Conservation (phyloP, 2,888 invertebrate species). For the Sinohyriopsis cumingii region DNA sequence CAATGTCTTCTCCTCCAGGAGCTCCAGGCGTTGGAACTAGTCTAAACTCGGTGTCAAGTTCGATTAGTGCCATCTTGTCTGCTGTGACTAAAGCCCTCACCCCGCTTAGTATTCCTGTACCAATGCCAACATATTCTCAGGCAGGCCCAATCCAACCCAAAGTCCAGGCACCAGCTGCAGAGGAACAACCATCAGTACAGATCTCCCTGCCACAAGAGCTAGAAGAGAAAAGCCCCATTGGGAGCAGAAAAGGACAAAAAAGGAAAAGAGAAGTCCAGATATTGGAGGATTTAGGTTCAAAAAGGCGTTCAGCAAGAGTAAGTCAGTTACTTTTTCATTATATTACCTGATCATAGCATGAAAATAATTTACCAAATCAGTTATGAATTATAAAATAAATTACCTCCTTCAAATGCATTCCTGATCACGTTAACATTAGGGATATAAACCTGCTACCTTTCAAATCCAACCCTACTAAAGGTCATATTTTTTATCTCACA, state of each 20-base stretch:
- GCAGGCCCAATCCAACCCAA: neutral
- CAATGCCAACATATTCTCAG: neutral
- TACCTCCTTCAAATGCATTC: no score
- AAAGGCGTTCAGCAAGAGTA: slow-evolving; percentile 66
- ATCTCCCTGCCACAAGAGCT: slow-evolving; percentile 34
- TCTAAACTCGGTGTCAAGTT: no score
- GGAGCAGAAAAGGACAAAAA: slow-evolving; percentile 32
- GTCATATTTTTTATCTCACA: no score
- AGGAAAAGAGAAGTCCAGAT: slow-evolving; percentile 27
- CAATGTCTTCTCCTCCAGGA: no score
- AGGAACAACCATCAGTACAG: slow-evolving; percentile 28
- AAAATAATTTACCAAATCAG: neutral
- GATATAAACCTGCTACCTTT: no score
- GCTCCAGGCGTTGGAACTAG: no score
- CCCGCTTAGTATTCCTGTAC: no score
- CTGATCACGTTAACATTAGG: no score
- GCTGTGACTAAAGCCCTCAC: no score
- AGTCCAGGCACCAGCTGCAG: slow-evolving; percentile 27
- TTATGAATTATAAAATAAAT: no score
- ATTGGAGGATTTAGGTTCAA: slow-evolving; percentile 23
- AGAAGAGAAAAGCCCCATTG: slow-evolving; percentile 10
- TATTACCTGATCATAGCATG: neutral
- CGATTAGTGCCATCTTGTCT: no score
- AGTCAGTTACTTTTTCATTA: slow-evolving; percentile 6
- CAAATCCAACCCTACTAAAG: no score